These are phyloP conservation scores for Leptinotarsa lineolata DNA, from an alignment of 1,140 invertebrate species.

Conservation along the genomic window DNA sequence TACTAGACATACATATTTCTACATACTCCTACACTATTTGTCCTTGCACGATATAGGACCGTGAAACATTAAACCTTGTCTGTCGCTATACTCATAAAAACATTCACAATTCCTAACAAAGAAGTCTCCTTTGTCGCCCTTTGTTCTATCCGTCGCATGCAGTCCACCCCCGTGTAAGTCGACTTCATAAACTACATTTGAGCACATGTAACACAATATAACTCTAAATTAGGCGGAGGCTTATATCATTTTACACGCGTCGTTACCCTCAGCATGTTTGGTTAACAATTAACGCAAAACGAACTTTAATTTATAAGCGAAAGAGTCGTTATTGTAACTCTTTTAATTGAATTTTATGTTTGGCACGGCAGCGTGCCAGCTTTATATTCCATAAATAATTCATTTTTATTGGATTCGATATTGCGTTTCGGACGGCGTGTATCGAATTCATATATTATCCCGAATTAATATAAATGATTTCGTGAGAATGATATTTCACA, in stretches of 20 bases:
- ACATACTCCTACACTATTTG: too few species aligned
- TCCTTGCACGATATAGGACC: too few species aligned
- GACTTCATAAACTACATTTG: constrained; percentile 1
- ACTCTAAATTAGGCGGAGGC: neutral
- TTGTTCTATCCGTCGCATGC: too few species aligned
- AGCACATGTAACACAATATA: neutral
- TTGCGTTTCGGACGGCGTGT: neutral
- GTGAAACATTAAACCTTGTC: too few species aligned
- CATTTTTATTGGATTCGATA: neutral
- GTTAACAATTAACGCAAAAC: constrained; percentile 6
- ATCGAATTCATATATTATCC: too few species aligned
- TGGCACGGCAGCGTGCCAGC: neutral
- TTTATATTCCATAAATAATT: neutral
- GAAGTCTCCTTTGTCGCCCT: too few species aligned
- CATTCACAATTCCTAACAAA: too few species aligned
- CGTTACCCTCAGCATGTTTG: neutral
- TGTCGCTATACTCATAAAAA: too few species aligned
- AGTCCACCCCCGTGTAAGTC: neutral
- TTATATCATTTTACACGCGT: constrained; percentile 3
- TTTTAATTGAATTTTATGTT: constrained; percentile 4
- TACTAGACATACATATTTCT: too few species aligned
- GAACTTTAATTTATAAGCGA: constrained; percentile 3
- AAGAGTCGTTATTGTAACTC: constrained; percentile 3
- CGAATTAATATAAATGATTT: too few species aligned
- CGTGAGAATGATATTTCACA: too few species aligned